Evolutionary conservation across 1,140 invertebrate species (phyloP).

Genomic region (Monochamus saltuarius): DNA sequence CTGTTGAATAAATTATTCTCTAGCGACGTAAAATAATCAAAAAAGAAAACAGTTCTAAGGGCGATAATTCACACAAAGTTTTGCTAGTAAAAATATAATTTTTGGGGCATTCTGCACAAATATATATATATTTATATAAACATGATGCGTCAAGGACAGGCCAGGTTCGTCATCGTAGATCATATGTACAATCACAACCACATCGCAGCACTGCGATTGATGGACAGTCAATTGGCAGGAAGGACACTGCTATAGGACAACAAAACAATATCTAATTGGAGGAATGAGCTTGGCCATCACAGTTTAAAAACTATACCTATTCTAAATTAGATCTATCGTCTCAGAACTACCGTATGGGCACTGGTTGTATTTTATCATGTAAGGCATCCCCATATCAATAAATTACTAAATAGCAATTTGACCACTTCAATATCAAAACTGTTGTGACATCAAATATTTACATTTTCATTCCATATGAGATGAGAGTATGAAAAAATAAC

Average conservation of each 20-base stretch:
- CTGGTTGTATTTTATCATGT: not conserved
- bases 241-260: conserved; percentile 38
- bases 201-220: conserved; percentile 30
- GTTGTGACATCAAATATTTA: too few relatives aligned
- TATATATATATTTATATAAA: conserved; percentile 41
- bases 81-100: too few relatives aligned
- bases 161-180: conserved; percentile 47
- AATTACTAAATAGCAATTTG: too few relatives aligned
- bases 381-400: not conserved
- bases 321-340: conserved; percentile 11
- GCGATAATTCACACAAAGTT: too few relatives aligned
- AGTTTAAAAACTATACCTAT: conserved; percentile 30
- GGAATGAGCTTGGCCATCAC: conserved; percentile 44
- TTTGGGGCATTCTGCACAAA: too few relatives aligned
- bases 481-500: too few relatives aligned
- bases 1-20: too few relatives aligned
- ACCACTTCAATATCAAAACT: too few relatives aligned
- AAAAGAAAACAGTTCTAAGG: too few relatives aligned
- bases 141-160: conserved; percentile 45
- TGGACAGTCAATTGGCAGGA: conserved; percentile 43
- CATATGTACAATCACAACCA: conserved; percentile 49
- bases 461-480: too few relatives aligned
- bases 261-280: conserved; percentile 25
- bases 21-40: too few relatives aligned
- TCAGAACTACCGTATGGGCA: not conserved